A percentile compares a stretch with the other conserved stretches of the same genome.
phyloP scores from a whole-genome alignment of 2,797 vertebrate genomes.

The Tapera naevia region DNA sequence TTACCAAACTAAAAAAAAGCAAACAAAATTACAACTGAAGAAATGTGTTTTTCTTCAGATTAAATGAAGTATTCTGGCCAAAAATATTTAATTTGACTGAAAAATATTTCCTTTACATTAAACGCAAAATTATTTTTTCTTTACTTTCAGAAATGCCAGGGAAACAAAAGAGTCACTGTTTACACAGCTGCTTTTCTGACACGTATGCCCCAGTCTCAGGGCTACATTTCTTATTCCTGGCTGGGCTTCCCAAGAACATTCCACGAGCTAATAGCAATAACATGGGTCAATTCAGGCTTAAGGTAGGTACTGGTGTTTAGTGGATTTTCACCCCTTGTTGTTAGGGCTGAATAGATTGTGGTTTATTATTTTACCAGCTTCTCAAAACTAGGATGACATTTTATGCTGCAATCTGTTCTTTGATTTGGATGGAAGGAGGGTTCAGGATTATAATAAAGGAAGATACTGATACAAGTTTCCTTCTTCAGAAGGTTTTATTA shows the following conservation, averaged over 20 bases:
- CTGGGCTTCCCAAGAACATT: slow-evolving; percentile 33
- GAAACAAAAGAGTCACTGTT: slow-evolving; percentile 49
- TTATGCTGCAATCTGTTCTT: not conserved
- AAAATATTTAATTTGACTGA: not conserved
- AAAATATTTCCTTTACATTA: not conserved
- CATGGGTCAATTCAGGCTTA: not conserved
- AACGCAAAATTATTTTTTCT: not conserved
- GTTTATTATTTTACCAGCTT: not conserved
- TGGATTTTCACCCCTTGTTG: not conserved
- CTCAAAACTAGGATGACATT: not conserved
- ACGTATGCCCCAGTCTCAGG: not conserved
- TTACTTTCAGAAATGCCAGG: slow-evolving; percentile 1
- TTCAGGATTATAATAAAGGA: not conserved
- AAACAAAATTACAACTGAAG: not conserved
- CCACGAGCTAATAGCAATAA: slow-evolving; percentile 25
- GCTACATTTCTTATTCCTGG: slow-evolving; percentile 57
- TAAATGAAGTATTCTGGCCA: not conserved
- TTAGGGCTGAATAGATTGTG: not conserved
- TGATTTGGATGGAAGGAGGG: not conserved
- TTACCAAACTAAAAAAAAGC: not conserved
- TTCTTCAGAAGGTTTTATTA: not conserved
- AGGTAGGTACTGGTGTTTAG: not conserved
- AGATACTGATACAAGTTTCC: not conserved
- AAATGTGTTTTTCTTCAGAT: not conserved
- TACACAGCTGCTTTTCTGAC: slow-evolving; percentile 49